Evolutionary conservation across 2,888 invertebrate genomes (phyloP), one percentile per base, ranked within the genome.

Genomic region (Aquatica leii): DNA sequence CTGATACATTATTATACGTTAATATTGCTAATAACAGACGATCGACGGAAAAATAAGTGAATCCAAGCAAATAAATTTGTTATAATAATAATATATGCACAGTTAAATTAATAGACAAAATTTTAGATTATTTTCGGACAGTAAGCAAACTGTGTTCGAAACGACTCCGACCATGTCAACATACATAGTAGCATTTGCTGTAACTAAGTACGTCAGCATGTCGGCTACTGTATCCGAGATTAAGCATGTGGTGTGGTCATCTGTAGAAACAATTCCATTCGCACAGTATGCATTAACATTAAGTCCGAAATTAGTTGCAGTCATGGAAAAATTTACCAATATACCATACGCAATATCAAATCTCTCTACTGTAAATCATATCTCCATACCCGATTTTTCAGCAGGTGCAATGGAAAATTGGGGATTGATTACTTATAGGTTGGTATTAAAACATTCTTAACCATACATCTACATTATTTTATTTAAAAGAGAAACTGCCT

Each of bases 361-460:
- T 0, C 82, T 91, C 61, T 83, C 88, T 3, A 94, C 94, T 77
- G 85, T 94, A 79, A 92, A 95, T 75, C 88, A 94, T 75, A 88
- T 94, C n/a, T 94, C 93, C 1, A 86, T 96, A 62, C 90, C 93
- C 0, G 93, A 95, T 77, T 94, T 95, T 78, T 86, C 86, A 49
- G 89, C 91, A 67, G 93, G 92, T 43, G 95, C 95, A 54, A 95
- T 95, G 95, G 94, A 95, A 77, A 95, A 96, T 78, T 95, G 95
- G 94, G 95, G 95, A 5, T 83, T 95, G 18, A 85, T 94, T 5
- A 94, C 92, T 1, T 95, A 91, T 81, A 87, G 88, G 90, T 89
- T n/a, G n/a, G n/a, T n/a, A n/a, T n/a, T n/a, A n/a, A n/a, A n/a
- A n/a, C 78, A 60, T 54, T 6, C 15, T 17, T 21, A 15, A 24